A percentile compares a stretch with the other conserved stretches of the same genome.
phyloP scores from a whole-genome alignment of 2,888 invertebrate genomes.

The Clunio marinus region DNA sequence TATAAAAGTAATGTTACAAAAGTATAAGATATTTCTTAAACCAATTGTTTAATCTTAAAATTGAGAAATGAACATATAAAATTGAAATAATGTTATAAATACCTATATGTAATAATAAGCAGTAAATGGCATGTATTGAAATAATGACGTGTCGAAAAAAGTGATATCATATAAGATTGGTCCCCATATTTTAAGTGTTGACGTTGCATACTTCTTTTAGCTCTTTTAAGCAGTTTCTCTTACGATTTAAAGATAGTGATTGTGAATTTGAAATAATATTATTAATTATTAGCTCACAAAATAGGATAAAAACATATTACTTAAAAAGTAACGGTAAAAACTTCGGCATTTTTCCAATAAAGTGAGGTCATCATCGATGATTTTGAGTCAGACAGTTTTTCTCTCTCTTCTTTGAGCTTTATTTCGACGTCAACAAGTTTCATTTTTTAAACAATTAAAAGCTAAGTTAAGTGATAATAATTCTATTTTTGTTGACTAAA shows the following conservation, averaged over 20 bases:
- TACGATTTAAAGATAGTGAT: background rate
- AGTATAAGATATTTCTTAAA: too few species aligned
- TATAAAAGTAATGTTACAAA: background rate
- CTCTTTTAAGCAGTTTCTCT: background rate
- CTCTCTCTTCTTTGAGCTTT: background rate
- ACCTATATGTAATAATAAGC: too few species aligned
- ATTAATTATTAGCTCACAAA: background rate
- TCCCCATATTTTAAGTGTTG: slow-evolving; percentile 20
- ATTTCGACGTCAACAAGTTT: background rate
- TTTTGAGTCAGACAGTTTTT: background rate
- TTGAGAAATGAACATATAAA: too few species aligned
- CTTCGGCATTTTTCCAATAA: slow-evolving; percentile 12
- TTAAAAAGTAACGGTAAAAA: background rate
- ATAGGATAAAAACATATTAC: background rate
- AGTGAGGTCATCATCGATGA: slow-evolving; percentile 22
- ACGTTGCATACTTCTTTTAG: slow-evolving; percentile 13
- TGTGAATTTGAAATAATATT: background rate
- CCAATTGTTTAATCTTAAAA: too few species aligned
- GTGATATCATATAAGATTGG: too few species aligned
- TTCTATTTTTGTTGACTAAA: background rate
- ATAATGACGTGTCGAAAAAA: too few species aligned
- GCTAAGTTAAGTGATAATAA: background rate
- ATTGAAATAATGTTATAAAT: too few species aligned
- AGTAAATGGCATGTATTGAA: too few species aligned
- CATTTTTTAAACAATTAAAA: slow-evolving; percentile 10